Conservation (phyloP, 2,113 vertebrate species). For the Forbesichthys agassizii region DNA sequence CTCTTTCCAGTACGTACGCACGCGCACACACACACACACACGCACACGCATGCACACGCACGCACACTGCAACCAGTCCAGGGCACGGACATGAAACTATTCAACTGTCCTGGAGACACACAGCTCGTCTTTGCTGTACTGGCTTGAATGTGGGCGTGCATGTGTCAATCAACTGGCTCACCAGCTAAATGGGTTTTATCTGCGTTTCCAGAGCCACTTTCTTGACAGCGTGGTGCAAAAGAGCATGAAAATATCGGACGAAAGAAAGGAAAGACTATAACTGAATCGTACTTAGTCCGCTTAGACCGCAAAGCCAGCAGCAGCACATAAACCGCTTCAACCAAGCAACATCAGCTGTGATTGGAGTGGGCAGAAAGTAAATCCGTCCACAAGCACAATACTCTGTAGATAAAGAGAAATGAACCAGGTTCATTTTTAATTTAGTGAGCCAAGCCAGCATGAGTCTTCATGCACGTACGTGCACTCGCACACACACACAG, state of each 20-base stretch:
- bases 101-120: background rate
- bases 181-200: too few relatives aligned
- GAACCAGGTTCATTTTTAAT: background rate
- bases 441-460: background rate
- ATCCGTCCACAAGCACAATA: background rate
- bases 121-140: too few relatives aligned
- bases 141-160: too few relatives aligned
- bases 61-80: background rate
- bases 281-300: background rate
- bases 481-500: background rate
- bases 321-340: constrained; percentile 1
- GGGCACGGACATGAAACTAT: background rate
- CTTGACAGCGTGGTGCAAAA: too few relatives aligned
- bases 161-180: too few relatives aligned
- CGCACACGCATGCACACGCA: background rate
- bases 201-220: too few relatives aligned
- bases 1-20: too few relatives aligned
- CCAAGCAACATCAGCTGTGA: background rate
- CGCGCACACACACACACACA: background rate
- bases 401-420: background rate
- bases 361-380: background rate
- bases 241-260: too few relatives aligned
- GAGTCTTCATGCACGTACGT: background rate
- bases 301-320: background rate
- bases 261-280: too few relatives aligned